These are phyloP conservation scores for Leucophenga montana DNA, from an alignment of 2,888 invertebrate species.

Conservation along the genomic window DNA sequence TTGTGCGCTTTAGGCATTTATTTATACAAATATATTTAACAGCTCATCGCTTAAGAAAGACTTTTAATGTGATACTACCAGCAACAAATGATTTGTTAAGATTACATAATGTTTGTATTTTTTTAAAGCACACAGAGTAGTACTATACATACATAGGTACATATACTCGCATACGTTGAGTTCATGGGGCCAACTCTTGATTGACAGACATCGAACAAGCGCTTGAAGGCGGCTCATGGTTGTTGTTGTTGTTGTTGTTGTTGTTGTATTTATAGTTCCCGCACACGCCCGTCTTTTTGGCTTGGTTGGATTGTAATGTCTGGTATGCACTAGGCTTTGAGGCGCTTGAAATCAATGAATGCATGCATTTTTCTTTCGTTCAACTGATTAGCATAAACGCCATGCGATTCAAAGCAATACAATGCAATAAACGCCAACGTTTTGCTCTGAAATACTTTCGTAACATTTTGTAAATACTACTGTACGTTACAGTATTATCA, in stretches of 20 bases:
- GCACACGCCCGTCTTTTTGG: no score
- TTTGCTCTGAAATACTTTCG: not conserved
- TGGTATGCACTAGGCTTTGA: no score
- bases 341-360: not conserved
- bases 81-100: slow-evolving; percentile 1
- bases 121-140: not conserved
- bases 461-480: no score
- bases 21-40: slow-evolving; percentile 1
- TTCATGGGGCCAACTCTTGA: not conserved
- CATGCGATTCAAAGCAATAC: not conserved
- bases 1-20: not conserved
- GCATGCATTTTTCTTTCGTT: slow-evolving; percentile 1
- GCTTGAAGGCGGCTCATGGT: not conserved
- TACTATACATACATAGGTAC: not conserved
- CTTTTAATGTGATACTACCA: not conserved
- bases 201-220: slow-evolving; percentile 8
- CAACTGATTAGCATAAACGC: slow-evolving; percentile 10
- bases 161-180: no score
- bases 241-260: not conserved
- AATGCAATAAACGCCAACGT: not conserved
- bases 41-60: not conserved
- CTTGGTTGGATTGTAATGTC: no score
- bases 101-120: not conserved
- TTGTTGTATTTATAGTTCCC: no score
- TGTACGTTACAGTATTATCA: no score